Percentiles rank a stretch among this genome's conserved stretches.
Conservation (phyloP, 1,140 invertebrate species). For the Penaeus vannamei region DNA sequence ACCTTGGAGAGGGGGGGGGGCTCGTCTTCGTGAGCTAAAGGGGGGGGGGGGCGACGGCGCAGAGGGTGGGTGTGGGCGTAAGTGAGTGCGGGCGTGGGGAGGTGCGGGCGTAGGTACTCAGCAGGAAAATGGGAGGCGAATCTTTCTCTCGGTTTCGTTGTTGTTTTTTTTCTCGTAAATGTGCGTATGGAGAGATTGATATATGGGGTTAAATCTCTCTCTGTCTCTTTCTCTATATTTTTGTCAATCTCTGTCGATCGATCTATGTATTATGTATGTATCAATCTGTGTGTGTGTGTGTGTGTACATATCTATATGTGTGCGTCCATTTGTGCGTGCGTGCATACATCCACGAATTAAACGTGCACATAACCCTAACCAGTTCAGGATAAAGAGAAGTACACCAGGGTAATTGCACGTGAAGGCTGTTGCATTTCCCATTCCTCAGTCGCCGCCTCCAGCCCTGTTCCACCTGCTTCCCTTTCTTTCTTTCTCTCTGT, state of each 20-base stretch:
- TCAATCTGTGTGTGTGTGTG: background rate
- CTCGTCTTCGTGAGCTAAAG: background rate
- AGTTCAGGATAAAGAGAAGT: too few relatives aligned
- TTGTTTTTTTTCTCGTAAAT: too few relatives aligned
- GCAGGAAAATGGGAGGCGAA: too few relatives aligned
- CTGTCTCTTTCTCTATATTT: background rate
- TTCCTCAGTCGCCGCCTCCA: too few relatives aligned
- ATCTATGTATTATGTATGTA: background rate
- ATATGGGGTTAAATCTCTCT: background rate
- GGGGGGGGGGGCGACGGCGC: background rate
- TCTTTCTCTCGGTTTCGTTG: too few relatives aligned
- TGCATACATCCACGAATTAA: background rate
- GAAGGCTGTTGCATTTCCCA: too few relatives aligned
- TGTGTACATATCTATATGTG: conserved; percentile 55
- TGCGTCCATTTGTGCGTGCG: conserved; percentile 21
- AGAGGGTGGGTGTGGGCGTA: background rate
- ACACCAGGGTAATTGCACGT: too few relatives aligned
- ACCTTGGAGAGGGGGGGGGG: background rate
- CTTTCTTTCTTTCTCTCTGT: too few relatives aligned
- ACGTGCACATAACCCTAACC: background rate
- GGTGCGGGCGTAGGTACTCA: background rate
- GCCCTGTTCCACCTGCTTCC: too few relatives aligned
- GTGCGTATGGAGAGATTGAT: too few relatives aligned
- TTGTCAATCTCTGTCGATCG: background rate
- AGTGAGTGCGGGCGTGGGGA: too few relatives aligned